phyloP scores from a whole-genome alignment of 2,113 vertebrate species.

The Agelaius phoeniceus region DNA sequence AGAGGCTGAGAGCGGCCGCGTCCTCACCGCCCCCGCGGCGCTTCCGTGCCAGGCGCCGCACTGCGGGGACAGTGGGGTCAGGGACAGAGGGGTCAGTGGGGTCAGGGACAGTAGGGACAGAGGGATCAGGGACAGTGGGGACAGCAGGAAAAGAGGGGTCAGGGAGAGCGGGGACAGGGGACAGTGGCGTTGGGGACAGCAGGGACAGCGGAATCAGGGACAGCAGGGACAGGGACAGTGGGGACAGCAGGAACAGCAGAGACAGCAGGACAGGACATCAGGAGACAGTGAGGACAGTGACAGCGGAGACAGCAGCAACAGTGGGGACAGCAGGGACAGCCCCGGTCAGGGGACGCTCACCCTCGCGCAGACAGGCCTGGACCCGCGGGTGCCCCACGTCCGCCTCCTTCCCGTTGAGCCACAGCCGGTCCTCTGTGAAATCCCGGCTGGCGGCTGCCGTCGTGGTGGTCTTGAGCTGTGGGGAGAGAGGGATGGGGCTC shows the following conservation, averaged over 20 bases:
- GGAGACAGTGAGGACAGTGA: too few species aligned
- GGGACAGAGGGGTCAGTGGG: too few species aligned
- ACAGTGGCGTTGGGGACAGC: too few species aligned
- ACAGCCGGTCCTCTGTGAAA: slow-evolving; percentile 88
- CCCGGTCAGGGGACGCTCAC: slow-evolving; percentile 66
- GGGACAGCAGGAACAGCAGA: not conserved
- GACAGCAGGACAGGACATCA: too few species aligned
- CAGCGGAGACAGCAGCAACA: too few species aligned
- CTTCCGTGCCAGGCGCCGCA: slow-evolving; percentile 86
- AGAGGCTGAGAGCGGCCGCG: slow-evolving; percentile 47
- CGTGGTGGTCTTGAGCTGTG: slow-evolving; percentile 91
- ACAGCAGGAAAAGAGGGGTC: too few species aligned
- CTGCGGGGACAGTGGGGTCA: slow-evolving; percentile 47
- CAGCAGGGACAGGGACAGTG: not conserved
- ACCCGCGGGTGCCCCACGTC: slow-evolving; percentile 84
- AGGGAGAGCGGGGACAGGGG: too few species aligned
- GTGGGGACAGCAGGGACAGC: not conserved
- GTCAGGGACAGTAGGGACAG: too few species aligned
- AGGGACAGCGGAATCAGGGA: not conserved
- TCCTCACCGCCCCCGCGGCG: slow-evolving; percentile 59
- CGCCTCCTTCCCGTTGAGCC: slow-evolving; percentile 90
- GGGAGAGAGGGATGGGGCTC: not conserved
- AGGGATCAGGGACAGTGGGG: too few species aligned
- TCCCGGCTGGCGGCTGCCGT: slow-evolving; percentile 82
- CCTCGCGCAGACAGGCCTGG: slow-evolving; percentile 90